Evolutionary conservation across 2,888 invertebrate genomes (phyloP), one percentile per base, ranked within the genome.

Genomic region (Drosophila leonis): DNA sequence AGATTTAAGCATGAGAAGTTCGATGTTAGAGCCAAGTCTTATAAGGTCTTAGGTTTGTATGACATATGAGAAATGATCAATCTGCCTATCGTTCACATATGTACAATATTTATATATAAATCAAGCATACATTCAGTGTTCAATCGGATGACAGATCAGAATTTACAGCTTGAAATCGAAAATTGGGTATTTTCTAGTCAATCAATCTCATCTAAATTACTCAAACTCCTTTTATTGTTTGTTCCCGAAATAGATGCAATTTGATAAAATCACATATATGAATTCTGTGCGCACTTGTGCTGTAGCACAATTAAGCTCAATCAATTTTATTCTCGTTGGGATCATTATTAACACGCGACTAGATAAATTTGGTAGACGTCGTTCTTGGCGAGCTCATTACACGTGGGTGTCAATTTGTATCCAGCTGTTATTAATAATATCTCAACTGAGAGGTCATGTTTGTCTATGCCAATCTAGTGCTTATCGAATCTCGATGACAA

Each of bases 231-330:
- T 44, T 4, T 29, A 55, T 61, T 75, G 79, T 68, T 88, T 78
- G 69, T 37, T n/a, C 52, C 31, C 6, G 8, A 73, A 41, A 67
- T 70, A 64, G 56, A 60, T 61, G 62, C 35, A 55, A 33, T 52
- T 80, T 72, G 80, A 72, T 85, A 61, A 44, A 51, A 39, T 56
- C 24, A 24, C 8, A 13, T 44, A 44, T 44, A 46, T 51, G 29
- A 31, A 42, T 31, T 41, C 9, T 18, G 37, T 10, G 31, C n/a
- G 15, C 4, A 46, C 31, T 49, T 31, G 44, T 29, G 62, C 29
- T 41, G 37, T 49, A 54, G 48, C 15, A 65, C 72, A 82, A 85
- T 83, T 83, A 76, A 62, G 80, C 62, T 85, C 49, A 71, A 35
- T 35, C 15, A 15, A 83, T 88, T 85, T 39, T 42, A 15, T 44